phyloP scores from a whole-genome alignment of 2,113 vertebrate genomes.

The Fregetta grallaria region DNA sequence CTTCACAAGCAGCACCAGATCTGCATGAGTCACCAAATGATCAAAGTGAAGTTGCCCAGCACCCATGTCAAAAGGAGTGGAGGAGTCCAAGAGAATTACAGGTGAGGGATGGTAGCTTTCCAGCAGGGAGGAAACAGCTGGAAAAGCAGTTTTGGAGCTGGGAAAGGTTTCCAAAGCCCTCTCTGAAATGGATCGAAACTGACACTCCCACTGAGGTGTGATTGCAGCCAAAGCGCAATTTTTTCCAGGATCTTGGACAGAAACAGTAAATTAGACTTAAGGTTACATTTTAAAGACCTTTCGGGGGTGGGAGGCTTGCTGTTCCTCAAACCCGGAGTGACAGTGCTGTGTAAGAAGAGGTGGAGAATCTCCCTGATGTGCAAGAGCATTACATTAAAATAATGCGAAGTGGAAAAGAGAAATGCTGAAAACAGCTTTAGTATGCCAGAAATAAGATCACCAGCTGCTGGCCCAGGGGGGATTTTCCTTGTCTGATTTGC shows the following conservation, averaged over 20 bases:
- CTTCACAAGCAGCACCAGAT: not conserved
- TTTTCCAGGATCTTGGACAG: not conserved
- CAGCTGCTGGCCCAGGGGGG: not conserved
- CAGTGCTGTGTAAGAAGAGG: not conserved
- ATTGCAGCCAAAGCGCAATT: not conserved
- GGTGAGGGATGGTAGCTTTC: not conserved
- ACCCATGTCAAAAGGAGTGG: fast-evolving
- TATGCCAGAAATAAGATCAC: not conserved
- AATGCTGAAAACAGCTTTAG: not conserved
- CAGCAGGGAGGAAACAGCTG: not conserved
- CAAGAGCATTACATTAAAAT: not conserved
- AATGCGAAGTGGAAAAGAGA: not conserved
- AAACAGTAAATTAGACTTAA: not conserved
- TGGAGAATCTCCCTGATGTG: not conserved
- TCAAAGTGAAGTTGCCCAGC: not conserved
- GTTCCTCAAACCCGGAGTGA: not conserved
- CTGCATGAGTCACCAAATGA: not conserved
- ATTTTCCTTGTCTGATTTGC: not conserved
- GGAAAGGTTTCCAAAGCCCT: not conserved
- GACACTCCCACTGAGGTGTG: not conserved
- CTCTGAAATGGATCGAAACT: not conserved
- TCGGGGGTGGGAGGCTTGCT: not conserved
- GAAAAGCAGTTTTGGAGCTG: not conserved
- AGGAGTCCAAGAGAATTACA: not conserved
- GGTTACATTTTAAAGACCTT: not conserved